Base-by-base conservation (phyloP, 2,888 invertebrate genomes). In the Branchipolynoe longqiensis region DNA sequence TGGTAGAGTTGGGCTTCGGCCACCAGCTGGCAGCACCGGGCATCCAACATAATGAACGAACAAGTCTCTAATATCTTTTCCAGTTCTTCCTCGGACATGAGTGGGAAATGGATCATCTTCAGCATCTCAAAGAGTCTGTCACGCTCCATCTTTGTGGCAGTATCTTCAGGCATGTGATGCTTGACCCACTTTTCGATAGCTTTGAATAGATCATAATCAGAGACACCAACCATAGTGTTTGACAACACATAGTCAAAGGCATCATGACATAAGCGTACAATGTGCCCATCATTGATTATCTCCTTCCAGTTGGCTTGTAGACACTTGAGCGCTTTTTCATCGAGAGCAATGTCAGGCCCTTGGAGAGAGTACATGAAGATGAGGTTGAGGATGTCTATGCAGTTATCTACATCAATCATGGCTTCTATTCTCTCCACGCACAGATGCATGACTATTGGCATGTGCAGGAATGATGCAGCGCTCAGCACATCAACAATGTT, bases 371-470 rank as follows among this genome's bases (percentile, higher is more conserved):
- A 93, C 73, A 93, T 89, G 84, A 93, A 93, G 3, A 91, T 90
- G 33, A 93, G 88, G 88, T 93, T 93, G 12, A 93, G 88, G 74
- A 93, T 90, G 81, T 92, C 92, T 12, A 93, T 91, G 89, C 93
- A 93, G 88, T 93, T 93, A 54, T 92, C 91, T 0, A 90, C 89
- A n/a, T 91, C 92, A 38, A 93, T 90, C 36, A 91, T 91, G 62
- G 88, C 88, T 84, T 92, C 91, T 36, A 93, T 89, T 87, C 92
- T 93, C 84, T 89, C 90, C 85, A 91, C 91, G 86, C 93, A 93
- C 33, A 93, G 89, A 56, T 92, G 91, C 14, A 93, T 91, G 1
- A 93, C 93, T 86, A 92, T 92, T 40, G 90, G 89, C 3, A 90
- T 88, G 86, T 92, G 92, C 48, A 93, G 89, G 87, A 93, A 93